Base-by-base conservation (phyloP, 2,113 vertebrate species). In the Thymallus thymallus region DNA sequence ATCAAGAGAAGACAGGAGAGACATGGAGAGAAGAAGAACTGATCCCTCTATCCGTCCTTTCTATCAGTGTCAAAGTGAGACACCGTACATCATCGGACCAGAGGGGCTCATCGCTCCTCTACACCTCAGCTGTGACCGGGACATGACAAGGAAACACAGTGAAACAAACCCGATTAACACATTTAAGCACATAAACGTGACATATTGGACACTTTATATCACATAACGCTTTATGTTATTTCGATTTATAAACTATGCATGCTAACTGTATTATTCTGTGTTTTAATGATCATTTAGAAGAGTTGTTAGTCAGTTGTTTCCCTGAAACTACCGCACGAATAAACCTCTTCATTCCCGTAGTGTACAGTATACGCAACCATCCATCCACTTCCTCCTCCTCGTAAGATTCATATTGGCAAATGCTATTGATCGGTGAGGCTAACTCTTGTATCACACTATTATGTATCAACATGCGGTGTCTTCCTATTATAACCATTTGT, bases 61-160 rank as follows among this genome's bases (percentile, higher is more conserved):
- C 88, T 87, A 90, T 91, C 90, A 85, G 83, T 90, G 13, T 90
- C 88, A 88, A 75, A 82, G 77, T 76, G 87, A 86, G 86, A 86
- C 85, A 74, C 86, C 82, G 83, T 63, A 26, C 78, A 80, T 74
- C 80, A 85, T 79, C 85, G 85, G 85, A 88, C 80, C 81, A 63
- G 78, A 73, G 79, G 79, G 83, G 87, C 89, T 90, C 91, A 92
- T 91, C 90, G 88, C 78, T 92, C 88, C 76, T 88, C 85, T 81
- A 80, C 80, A 75, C 85, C 79, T 60, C 58, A 77, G 78, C 83
- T 84, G 78, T 92, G 92, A 92, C 91, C 93, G 86, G 80, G 83
- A 84, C 88, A 90, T 89, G 90, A 89, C 88, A 88, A 84, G 88
- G 84, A 90, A 84, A 85, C 83, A 90, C 90, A 85, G 84, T 51